Percentiles rank a stretch among this genome's conserved stretches.
Conservation (phyloP, 2,888 invertebrate species). For the Prenolepis imparis region DNA sequence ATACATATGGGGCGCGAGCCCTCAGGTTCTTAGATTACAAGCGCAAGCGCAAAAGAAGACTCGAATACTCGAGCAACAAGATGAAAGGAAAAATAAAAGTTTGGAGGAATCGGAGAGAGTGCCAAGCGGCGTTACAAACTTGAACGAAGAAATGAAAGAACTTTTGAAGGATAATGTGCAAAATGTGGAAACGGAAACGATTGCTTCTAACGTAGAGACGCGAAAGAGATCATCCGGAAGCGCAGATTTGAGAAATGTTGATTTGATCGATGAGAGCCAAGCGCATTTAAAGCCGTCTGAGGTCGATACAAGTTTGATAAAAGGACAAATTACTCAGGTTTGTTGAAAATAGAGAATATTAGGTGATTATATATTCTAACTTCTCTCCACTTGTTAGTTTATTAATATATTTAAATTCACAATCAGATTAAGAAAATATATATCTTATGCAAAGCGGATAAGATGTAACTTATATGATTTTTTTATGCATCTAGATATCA, state of each 20-base stretch:
- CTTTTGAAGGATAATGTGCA: conserved; percentile 37
- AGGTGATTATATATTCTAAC: not conserved
- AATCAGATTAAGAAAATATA: not conserved
- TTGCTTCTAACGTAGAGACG: conserved; percentile 29
- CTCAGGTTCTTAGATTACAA: conserved; percentile 90
- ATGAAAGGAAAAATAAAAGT: conserved; percentile 82
- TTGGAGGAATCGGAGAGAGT: conserved; percentile 66
- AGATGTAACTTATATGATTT: not conserved
- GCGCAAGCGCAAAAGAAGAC: conserved; percentile 89
- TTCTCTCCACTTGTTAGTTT: not conserved
- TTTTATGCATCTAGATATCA: conserved; percentile 82
- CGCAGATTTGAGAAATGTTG: conserved; percentile 67
- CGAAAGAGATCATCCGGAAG: conserved; percentile 59
- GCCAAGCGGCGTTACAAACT: conserved; percentile 31
- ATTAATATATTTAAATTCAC: not conserved
- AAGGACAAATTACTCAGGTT: conserved; percentile 90
- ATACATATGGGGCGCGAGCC: conserved; percentile 93
- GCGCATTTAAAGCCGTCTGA: conserved; percentile 88
- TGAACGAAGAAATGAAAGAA: conserved; percentile 44
- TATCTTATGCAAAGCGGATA: not conserved
- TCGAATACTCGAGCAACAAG: conserved; percentile 87
- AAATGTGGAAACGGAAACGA: conserved; percentile 54
- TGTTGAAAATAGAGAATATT: conserved; percentile 44
- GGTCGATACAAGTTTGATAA: conserved; percentile 89
- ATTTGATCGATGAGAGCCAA: conserved; percentile 79